These are phyloP conservation scores for Acanthis flammea DNA, from an alignment of 2,797 vertebrate genomes.

Conservation along the genomic window DNA sequence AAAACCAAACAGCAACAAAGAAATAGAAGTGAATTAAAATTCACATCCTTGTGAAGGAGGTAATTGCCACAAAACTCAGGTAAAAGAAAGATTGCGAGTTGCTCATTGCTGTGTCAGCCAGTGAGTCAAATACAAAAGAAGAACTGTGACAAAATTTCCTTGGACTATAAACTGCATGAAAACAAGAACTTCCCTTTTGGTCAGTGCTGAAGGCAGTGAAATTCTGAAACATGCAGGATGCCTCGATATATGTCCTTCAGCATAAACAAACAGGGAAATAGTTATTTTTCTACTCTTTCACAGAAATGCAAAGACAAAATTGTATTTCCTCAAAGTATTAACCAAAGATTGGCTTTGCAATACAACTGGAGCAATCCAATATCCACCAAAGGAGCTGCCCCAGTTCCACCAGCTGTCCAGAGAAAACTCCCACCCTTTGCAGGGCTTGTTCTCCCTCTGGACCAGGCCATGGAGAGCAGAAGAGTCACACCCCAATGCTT, in stretches of 20 bases:
- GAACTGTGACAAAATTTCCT: background rate
- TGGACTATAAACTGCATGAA: background rate
- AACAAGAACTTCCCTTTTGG: background rate
- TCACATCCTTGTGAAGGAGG: background rate
- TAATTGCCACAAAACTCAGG: background rate
- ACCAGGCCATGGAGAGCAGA: background rate
- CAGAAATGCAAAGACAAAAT: background rate
- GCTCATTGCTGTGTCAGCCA: background rate
- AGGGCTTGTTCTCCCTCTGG: background rate
- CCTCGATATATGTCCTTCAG: background rate
- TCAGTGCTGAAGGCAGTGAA: background rate
- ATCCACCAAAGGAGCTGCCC: background rate
- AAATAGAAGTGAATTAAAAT: background rate
- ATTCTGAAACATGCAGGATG: background rate
- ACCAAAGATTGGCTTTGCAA: background rate
- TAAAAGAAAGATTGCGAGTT: background rate
- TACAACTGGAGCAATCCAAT: background rate
- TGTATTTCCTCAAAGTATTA: background rate
- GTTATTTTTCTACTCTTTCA: background rate
- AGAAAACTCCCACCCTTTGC: background rate
- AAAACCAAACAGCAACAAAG: background rate
- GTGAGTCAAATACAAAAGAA: background rate
- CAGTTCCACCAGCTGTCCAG: background rate
- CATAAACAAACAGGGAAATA: background rate
- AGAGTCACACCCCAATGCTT: accelerated